phyloP scores from a whole-genome alignment of 2,797 vertebrate genomes.

The Yasuhikotakia modesta region DNA sequence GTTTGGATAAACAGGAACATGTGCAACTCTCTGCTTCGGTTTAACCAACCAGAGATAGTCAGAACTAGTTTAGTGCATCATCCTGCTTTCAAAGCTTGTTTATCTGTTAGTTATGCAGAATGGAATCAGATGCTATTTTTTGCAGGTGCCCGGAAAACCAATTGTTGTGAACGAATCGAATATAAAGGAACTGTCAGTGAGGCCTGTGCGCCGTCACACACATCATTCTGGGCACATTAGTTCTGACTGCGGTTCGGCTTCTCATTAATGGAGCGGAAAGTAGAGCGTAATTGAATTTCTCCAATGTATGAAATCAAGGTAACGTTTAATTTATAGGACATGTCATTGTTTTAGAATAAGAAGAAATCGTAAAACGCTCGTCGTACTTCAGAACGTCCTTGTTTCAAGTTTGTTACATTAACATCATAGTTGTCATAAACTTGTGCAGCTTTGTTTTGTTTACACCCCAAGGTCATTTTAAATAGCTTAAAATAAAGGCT shows the following conservation, averaged over 20 bases:
- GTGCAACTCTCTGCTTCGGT: constrained; percentile 20
- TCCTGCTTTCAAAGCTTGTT: constrained; percentile 38
- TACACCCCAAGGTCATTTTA: neutral
- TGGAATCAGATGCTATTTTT: constrained; percentile 57
- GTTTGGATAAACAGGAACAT: constrained; percentile 40
- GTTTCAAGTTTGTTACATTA: neutral
- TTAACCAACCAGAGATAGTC: constrained; percentile 27
- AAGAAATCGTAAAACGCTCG: constrained; percentile 10
- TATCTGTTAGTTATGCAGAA: constrained; percentile 13
- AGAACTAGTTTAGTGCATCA: constrained; percentile 31
- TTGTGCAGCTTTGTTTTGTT: neutral
- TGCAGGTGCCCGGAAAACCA: constrained; percentile 59
- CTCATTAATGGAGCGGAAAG: constrained; percentile 79
- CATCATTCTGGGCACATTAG: constrained; percentile 72
- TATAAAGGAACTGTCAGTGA: constrained; percentile 72
- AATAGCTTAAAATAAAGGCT: neutral
- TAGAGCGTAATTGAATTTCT: constrained; percentile 74
- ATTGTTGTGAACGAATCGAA: constrained; percentile 72
- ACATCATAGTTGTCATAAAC: constrained; percentile 7
- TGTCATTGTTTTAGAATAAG: constrained; percentile 45
- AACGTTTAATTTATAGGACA: constrained; percentile 56
- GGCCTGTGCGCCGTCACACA: constrained; percentile 66
- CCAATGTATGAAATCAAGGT: constrained; percentile 67
- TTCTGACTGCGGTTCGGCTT: constrained; percentile 70
- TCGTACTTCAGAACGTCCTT: constrained; percentile 12